A percentile compares a stretch with the other conserved stretches of the same genome.
Conservation (phyloP, 2,113 vertebrate genomes). For the Vimba vimba region DNA sequence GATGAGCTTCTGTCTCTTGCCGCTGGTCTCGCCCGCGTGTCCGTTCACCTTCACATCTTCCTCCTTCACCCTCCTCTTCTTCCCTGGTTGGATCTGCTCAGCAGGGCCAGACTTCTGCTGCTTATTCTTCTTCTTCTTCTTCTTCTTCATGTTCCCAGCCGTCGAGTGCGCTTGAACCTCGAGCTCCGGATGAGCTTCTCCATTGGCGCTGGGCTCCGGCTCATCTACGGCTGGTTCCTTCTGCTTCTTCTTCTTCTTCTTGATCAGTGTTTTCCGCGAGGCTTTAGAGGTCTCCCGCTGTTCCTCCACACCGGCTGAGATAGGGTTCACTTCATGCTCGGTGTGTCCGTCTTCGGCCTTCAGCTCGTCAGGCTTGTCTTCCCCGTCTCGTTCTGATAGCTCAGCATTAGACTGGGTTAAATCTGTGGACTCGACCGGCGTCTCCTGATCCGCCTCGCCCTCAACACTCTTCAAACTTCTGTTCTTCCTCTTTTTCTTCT, state of each 20-base stretch:
- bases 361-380: not conserved
- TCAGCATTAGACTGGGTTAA: not conserved
- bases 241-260: not conserved
- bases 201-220: not conserved
- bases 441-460: not conserved
- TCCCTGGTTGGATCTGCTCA: not conserved
- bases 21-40: not conserved
- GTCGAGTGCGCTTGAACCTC: too few relatives aligned
- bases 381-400: not conserved
- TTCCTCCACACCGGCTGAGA: not conserved
- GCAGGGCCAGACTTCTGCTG: not conserved
- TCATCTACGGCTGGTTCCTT: not conserved
- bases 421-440: too few relatives aligned
- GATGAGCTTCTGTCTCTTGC: constrained; percentile 9
- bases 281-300: not conserved
- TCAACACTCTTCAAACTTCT: not conserved
- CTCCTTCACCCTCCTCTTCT: constrained; percentile 66
- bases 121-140: not conserved
- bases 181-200: not conserved
- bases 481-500: constrained; percentile 8
- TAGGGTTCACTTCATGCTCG: too few relatives aligned
- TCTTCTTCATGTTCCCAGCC: too few relatives aligned
- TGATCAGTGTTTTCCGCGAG: not conserved
- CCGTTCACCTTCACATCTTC: constrained; percentile 54
- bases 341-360: too few relatives aligned